Conservation (phyloP, 2,797 vertebrate genomes). For the Pempheris klunzingeri region DNA sequence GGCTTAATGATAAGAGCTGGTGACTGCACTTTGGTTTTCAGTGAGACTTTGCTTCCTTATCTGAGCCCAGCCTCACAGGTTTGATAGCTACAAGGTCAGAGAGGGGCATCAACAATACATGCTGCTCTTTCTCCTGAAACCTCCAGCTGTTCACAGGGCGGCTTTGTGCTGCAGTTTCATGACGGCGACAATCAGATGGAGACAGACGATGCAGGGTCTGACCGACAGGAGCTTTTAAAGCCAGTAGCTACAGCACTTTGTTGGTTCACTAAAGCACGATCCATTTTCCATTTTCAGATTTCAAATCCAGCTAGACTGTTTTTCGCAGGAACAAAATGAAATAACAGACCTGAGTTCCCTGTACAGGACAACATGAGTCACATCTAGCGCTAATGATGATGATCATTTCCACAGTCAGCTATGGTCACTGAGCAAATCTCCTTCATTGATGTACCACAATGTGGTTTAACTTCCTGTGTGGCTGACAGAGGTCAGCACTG, state of each 20-base stretch:
- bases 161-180: no score
- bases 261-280: neutral
- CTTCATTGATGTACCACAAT: no score
- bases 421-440: neutral
- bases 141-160: no score
- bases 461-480: no score
- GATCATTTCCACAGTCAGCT: neutral
- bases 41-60: neutral
- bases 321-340: neutral
- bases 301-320: no score
- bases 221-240: neutral
- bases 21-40: neutral
- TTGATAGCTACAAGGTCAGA: neutral
- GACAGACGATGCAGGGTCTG: no score
- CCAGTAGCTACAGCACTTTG: neutral
- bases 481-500: no score
- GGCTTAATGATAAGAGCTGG: neutral
- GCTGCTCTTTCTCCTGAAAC: no score
- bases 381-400: neutral
- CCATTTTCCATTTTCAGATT: neutral
- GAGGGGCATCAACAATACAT: neutral
- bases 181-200: neutral
- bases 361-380: neutral
- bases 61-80: neutral
- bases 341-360: no score